A percentile compares a stretch with the other conserved stretches of the same genome.
Conservation (phyloP, 1,140 invertebrate species). For the Lycorma delicatula region DNA sequence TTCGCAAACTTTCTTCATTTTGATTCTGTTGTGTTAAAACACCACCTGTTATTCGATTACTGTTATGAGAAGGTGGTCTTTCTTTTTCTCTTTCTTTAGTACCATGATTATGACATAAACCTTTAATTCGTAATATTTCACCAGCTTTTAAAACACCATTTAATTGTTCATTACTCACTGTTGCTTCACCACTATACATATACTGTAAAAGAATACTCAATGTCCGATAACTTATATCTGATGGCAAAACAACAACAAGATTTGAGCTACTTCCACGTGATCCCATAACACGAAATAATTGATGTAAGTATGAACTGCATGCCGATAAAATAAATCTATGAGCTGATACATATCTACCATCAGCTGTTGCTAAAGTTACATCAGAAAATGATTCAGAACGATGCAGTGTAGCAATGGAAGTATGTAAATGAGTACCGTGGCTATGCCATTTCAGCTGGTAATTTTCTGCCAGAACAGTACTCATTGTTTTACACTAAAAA, state of each 20-base stretch:
- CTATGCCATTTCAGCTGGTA: slow-evolving; percentile 83
- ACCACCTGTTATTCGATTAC: too few species aligned
- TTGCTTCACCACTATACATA: slow-evolving; percentile 78
- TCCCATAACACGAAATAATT: slow-evolving; percentile 39
- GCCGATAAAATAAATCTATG: slow-evolving; percentile 80
- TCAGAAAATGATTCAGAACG: slow-evolving; percentile 75
- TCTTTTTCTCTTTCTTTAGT: slow-evolving; percentile 16
- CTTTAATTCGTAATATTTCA: slow-evolving; percentile 59
- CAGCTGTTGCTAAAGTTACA: slow-evolving; percentile 69
- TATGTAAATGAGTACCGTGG: slow-evolving; percentile 67
- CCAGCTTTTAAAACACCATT: slow-evolving; percentile 69
- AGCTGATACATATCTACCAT: slow-evolving; percentile 70
- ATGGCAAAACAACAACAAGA: slow-evolving; percentile 55
- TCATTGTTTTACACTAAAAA: too few species aligned
- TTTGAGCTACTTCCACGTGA: slow-evolving; percentile 6
- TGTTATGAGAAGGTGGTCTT: slow-evolving; percentile 5
- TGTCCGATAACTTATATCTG: slow-evolving; percentile 66
- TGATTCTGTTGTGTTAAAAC: slow-evolving; percentile 34
- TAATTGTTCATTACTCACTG: slow-evolving; percentile 71
- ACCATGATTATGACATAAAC: slow-evolving; percentile 29
- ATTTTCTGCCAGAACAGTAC: slow-evolving; percentile 48
- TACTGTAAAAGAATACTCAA: slow-evolving; percentile 74
- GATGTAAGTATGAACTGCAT: slow-evolving; percentile 54
- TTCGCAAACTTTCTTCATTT: too few species aligned
- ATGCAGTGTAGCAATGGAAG: slow-evolving; percentile 65